Conservation (phyloP, 2,113 vertebrate species). For the Platysternon megacephalum region DNA sequence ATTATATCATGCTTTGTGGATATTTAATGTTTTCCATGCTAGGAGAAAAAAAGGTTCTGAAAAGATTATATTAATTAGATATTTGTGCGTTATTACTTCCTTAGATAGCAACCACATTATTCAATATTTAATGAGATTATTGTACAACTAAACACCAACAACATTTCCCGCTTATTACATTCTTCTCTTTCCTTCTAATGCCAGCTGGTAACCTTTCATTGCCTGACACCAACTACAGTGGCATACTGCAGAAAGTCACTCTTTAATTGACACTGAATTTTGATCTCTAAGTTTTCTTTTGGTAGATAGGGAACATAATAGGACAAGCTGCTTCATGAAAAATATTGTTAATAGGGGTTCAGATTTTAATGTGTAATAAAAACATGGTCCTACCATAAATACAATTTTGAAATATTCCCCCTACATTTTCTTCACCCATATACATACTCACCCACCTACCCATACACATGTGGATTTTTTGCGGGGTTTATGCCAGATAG, state of each 20-base stretch:
- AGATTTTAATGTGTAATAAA: constrained; percentile 29
- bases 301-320: constrained; percentile 12
- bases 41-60: not conserved
- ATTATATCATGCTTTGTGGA: not conserved
- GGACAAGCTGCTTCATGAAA: constrained; percentile 27
- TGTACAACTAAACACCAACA: constrained; percentile 59
- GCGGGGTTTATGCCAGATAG: not conserved
- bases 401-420: not conserved
- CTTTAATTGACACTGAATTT: constrained; percentile 53
- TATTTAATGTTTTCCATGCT: not conserved
- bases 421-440: not conserved
- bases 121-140: constrained; percentile 69
- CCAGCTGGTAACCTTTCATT: constrained; percentile 64
- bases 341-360: not conserved
- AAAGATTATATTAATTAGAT: not conserved
- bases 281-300: not conserved
- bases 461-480: not conserved
- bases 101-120: constrained; percentile 25
- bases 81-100: not conserved
- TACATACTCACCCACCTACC: not conserved
- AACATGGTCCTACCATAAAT: fast-evolving
- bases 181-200: constrained; percentile 44
- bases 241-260: constrained; percentile 16
- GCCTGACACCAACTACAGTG: constrained; percentile 24
- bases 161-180: constrained; percentile 40